These are phyloP conservation scores for Procavia capensis DNA, from an alignment of 2,113 vertebrate species.

Conservation along the genomic window DNA sequence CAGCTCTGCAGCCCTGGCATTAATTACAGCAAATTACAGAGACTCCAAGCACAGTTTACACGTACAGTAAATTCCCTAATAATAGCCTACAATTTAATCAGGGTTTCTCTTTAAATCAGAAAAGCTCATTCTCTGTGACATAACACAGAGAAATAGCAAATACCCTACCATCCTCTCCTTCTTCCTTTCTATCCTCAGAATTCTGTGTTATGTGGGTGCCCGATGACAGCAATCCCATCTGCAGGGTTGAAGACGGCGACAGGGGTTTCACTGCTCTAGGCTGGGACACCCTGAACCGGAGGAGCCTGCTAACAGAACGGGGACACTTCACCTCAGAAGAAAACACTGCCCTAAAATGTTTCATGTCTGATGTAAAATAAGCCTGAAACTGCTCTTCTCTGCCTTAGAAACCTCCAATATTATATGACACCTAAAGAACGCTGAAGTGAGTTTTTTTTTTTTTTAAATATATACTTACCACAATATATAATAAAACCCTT, in stretches of 20 bases:
- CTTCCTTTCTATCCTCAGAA: background rate
- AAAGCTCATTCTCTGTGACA: constrained; percentile 79
- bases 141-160: background rate
- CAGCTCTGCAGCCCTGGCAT: constrained; percentile 87
- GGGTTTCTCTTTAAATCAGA: constrained; percentile 73
- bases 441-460: background rate
- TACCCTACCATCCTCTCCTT: background rate
- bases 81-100: constrained; percentile 86
- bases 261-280: background rate
- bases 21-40: constrained; percentile 91
- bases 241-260: background rate
- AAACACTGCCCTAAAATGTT: background rate
- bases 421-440: background rate
- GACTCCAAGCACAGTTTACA: constrained; percentile 84
- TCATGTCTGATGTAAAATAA: background rate
- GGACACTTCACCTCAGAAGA: background rate
- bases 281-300: background rate
- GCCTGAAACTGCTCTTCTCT: background rate
- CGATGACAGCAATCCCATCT: fast-evolving
- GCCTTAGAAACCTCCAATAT: background rate
- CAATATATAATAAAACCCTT: background rate
- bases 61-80: constrained; percentile 85
- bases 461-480: background rate
- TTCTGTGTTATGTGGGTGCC: fast-evolving
- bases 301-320: background rate